phyloP scores from a whole-genome alignment of 2,113 vertebrate species.

The Chamaetylas fuelleborni region DNA sequence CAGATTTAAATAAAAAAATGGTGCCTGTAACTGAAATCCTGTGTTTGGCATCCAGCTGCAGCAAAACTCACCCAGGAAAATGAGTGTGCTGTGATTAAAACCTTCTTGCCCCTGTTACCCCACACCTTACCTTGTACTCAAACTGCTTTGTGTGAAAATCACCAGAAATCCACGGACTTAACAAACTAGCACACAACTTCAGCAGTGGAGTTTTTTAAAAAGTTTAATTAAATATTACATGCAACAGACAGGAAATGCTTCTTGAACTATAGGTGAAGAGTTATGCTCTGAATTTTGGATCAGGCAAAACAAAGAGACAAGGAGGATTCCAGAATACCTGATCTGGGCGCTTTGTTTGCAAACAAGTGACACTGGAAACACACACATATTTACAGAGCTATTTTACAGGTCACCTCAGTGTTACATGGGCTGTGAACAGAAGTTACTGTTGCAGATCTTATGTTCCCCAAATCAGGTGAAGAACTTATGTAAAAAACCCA shows the following conservation, averaged over 20 bases:
- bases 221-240: constrained; percentile 54
- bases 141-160: rapidly evolving
- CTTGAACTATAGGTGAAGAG: not conserved
- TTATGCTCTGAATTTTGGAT: not conserved
- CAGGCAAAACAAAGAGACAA: rapidly evolving
- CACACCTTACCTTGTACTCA: not conserved
- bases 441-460: not conserved
- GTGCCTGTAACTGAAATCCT: not conserved
- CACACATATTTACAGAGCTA: constrained; percentile 16
- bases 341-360: not conserved
- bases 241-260: not conserved
- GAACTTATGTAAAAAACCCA: not conserved
- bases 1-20: constrained; percentile 10
- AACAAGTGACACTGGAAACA: not conserved
- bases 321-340: not conserved
- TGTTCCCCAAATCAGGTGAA: not conserved
- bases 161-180: not conserved
- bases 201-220: not conserved
- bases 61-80: not conserved
- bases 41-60: not conserved
- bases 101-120: rapidly evolving
- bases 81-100: rapidly evolving
- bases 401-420: not conserved
- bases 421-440: not conserved
- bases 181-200: not conserved